Percentiles rank a stretch among this genome's conserved stretches.
These are phyloP conservation scores for Dolichopus griseipennis DNA, from an alignment of 2,888 invertebrate species.

Conservation along the genomic window DNA sequence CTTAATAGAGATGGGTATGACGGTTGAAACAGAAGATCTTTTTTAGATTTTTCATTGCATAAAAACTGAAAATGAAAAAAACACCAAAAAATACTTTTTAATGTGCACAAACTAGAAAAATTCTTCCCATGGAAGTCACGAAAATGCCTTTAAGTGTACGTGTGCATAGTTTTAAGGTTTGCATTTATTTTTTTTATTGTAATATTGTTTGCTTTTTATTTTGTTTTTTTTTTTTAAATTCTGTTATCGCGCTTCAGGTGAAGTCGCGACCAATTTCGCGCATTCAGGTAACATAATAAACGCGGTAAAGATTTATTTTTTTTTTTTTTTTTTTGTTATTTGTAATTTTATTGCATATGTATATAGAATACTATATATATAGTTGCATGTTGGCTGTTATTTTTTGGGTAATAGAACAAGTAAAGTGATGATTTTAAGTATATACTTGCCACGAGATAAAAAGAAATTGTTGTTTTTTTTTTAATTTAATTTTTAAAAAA, in stretches of 20 bases:
- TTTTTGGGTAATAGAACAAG: too few relatives aligned
- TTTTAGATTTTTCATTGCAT: too few relatives aligned
- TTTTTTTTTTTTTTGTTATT: neutral
- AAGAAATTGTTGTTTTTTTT: too few relatives aligned
- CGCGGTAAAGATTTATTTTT: neutral
- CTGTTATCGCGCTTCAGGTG: conserved; percentile 4
- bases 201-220: neutral
- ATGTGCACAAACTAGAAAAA: neutral
- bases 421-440: too few relatives aligned
- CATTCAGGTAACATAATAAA: neutral
- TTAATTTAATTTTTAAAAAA: too few relatives aligned
- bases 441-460: too few relatives aligned
- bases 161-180: neutral
- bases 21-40: neutral
- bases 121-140: conserved; percentile 6
- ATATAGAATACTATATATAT: too few relatives aligned
- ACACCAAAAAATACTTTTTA: neutral
- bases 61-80: neutral
- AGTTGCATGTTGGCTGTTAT: too few relatives aligned
- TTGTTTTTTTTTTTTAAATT: neutral
- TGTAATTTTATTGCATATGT: neutral
- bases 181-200: neutral
- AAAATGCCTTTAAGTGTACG: conserved; percentile 1
- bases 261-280: conserved; percentile 3
- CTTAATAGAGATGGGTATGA: neutral